Evolutionary conservation across 2,113 vertebrate species (phyloP).

Genomic region (Ailurus styani): DNA sequence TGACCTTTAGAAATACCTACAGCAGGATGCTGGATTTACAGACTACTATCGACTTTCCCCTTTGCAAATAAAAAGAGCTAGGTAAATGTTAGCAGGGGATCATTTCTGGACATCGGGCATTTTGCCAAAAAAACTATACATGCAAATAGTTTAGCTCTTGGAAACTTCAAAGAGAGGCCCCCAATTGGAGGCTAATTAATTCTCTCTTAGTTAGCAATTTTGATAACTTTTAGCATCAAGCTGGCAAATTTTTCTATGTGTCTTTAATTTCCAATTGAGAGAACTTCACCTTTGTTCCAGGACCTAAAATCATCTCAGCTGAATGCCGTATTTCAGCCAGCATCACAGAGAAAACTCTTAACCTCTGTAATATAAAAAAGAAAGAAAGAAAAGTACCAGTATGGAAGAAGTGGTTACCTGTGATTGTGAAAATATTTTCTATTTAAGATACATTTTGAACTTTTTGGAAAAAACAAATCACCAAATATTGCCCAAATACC

Average conservation of each 20-base stretch:
- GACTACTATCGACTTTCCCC: background rate
- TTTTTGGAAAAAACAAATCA: background rate
- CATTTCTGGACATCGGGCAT: background rate
- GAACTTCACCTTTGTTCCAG: background rate
- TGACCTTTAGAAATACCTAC: conserved; percentile 1
- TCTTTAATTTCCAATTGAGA: background rate
- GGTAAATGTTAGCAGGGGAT: conserved; percentile 21
- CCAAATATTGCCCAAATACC: background rate
- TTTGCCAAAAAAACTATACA: background rate
- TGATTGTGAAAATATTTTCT: conserved; percentile 9
- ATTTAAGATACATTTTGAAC: background rate
- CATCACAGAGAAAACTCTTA: background rate
- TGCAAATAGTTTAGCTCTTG: background rate
- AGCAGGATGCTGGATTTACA: background rate
- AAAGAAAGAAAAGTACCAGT: background rate
- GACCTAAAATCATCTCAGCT: background rate
- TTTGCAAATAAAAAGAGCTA: conserved; percentile 15
- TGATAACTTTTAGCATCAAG: background rate
- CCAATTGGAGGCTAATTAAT: background rate
- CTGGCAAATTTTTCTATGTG: background rate
- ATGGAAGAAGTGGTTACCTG: background rate
- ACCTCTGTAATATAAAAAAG: background rate
- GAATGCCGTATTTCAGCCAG: background rate
- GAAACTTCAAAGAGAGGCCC: background rate
- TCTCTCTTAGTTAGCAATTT: background rate